Base-by-base conservation (phyloP, 1,140 invertebrate species). In the Adelges cooleyi region DNA sequence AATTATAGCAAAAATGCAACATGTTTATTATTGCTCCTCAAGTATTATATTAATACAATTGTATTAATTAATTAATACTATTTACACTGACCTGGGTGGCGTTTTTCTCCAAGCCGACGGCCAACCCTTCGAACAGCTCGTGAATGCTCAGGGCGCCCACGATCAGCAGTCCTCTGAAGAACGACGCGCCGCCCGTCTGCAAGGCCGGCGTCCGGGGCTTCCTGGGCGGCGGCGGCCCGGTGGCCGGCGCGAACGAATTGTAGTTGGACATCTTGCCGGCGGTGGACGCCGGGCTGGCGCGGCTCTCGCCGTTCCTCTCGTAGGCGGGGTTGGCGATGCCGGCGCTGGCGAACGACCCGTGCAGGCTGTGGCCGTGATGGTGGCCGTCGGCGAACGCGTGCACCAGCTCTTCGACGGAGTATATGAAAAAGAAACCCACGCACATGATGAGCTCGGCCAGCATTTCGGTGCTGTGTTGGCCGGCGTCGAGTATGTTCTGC, bases 111-210 rank as follows among this genome's bases (percentile, higher is more conserved):
- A 85, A 73, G 5, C 84, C 84, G 40, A 85, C 77, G 6, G 84
- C 81, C 70, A 85, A 73, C 0, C 84, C 84, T 73, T 85, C 84
- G 71, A 85, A 83, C 5, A 84, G 72, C 9, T 80, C 79, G 72
- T 85, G 84, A 65, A 84, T 77, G 1, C 81, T 81, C 9, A 85
- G 75, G 2, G 84, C 84, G 52, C 82, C 71, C 9, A 83, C 77
- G 54, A 84, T 77, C 27, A 82, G 67, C 44, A 79, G 62, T 51
- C 76, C 73, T 22, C 78, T 70, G 42, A 81, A 9, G 1, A 53
- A 20, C 13, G 56, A 51, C 11, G 22, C 65, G 1, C 9, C 2
- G 18, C 5, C 38, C 22, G 9, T 17, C 17, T 56, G 5, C 65
- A 56, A 0, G 65, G 33, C 3, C 51, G 44, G 25, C 54, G 15